Base-by-base conservation (phyloP, 2,888 invertebrate species). In the Catocala fraxini region DNA sequence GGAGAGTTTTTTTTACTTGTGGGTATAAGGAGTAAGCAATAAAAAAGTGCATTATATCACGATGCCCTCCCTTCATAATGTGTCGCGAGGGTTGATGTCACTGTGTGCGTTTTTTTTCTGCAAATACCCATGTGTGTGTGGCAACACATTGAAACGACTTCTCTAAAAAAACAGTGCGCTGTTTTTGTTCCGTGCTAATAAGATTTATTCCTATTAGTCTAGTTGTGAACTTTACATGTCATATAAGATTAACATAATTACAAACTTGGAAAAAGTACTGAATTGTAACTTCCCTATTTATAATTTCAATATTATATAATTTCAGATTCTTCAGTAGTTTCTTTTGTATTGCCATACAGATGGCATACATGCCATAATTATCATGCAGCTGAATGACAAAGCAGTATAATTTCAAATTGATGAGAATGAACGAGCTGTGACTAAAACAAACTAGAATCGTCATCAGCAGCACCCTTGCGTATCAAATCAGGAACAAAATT, bases 1-100 rank as follows among this genome's bases (percentile, higher is more conserved):
- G 89, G 82, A 43, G 76, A 77, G 85, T 89, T 90, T 91, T 89
- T 91, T 92, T 92, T 90, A 84, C 88, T 89, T 91, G 91, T 92
- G 93, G 91, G 92, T 92, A 90, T 89, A 89, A 91, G 90, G 88
- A 93, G 91, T 85, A 84, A 87, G 93, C 91, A 92, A 93, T 93
- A 94, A 94, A 94, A 94, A 94, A 93, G 88, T 92, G 93, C 94
- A 93, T 93, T 94, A 93, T 93, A 94, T 93, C 93, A 92, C 88
- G 79, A 84, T 88, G 85, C 89, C 91, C 92, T 90, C 92, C 92
- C 90, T 89, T 91, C 90, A 90, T 92, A 91, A 91, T 85, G 83
- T 86, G 90, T 85, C 87, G 86, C 82, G 86, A 87, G 93, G 93
- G 92, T 86, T 82, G 75, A 63, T 65, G 71, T 72, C 71, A 77